Percentiles rank a stretch among this genome's conserved stretches.
These are phyloP conservation scores for Nomada ferruginata DNA, from an alignment of 2,888 invertebrate species.

Conservation along the genomic window DNA sequence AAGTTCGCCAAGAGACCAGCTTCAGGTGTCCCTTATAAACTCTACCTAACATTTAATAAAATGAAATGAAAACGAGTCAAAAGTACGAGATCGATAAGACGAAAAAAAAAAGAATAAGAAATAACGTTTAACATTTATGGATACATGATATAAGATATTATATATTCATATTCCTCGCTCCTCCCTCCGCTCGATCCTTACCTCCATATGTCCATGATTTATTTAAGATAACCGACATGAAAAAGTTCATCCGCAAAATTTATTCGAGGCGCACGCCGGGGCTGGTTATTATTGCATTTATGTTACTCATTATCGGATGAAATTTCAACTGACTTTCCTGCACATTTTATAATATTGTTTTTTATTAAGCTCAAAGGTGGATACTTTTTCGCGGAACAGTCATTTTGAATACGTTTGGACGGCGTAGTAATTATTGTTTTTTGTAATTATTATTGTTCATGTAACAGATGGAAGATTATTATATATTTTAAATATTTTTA, in stretches of 20 bases:
- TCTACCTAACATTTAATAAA: conserved; percentile 83
- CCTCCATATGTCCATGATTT: conserved; percentile 49
- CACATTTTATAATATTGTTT: not conserved
- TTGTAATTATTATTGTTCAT: not conserved
- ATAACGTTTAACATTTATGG: conserved; percentile 79
- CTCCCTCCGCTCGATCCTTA: conserved; percentile 61
- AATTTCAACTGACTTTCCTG: conserved; percentile 52
- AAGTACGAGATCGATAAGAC: conserved; percentile 65
- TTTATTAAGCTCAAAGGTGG: not conserved
- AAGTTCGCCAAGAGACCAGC: conserved; percentile 77
- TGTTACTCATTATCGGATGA: conserved; percentile 56
- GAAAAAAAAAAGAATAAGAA: conserved; percentile 57
- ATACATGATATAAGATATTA: conserved; percentile 78
- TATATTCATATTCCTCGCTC: conserved; percentile 69
- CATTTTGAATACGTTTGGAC: not conserved
- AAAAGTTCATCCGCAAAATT: conserved; percentile 51
- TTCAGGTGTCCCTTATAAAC: conserved; percentile 78
- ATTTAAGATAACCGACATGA: conserved; percentile 43
- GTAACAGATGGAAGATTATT: not conserved
- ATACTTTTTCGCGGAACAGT: not conserved
- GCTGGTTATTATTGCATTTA: conserved; percentile 71
- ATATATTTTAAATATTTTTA: not conserved
- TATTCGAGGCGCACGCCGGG: conserved; percentile 43
- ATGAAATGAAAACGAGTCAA: conserved; percentile 66
- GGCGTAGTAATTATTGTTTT: not conserved